phyloP scores from a whole-genome alignment of 2,888 invertebrate genomes.

The Abrostola tripartita region DNA sequence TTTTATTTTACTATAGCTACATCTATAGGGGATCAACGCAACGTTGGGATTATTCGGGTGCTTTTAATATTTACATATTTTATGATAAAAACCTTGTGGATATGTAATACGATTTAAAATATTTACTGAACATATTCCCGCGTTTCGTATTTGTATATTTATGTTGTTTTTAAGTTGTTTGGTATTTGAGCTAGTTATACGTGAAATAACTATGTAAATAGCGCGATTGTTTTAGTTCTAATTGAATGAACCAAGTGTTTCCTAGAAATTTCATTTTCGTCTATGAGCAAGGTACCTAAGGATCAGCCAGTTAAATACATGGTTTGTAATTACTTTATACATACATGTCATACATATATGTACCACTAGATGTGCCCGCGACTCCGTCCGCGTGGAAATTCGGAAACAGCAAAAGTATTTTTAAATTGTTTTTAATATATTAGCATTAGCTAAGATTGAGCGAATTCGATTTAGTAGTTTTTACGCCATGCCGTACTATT shows the following conservation, averaged over 20 bases:
- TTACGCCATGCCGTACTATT: too few relatives aligned
- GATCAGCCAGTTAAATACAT: background rate
- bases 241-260: background rate
- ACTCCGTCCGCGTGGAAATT: too few relatives aligned
- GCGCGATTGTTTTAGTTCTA: background rate
- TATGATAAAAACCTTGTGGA: conserved; percentile 59
- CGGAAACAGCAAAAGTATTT: too few relatives aligned
- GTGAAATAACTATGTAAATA: background rate
- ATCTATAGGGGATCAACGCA: conserved; percentile 49
- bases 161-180: conserved; percentile 8
- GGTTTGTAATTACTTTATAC: conserved; percentile 15
- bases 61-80: conserved; percentile 70
- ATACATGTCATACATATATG: background rate
- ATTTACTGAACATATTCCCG: conserved; percentile 29
- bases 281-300: background rate
- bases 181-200: background rate
- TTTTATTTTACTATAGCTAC: conserved; percentile 56
- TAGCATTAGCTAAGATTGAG: too few relatives aligned
- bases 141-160: conserved; percentile 13
- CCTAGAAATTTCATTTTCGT: background rate
- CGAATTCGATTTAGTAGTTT: too few relatives aligned
- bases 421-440: too few relatives aligned
- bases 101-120: conserved; percentile 56
- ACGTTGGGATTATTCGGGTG: conserved; percentile 61
- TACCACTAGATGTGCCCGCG: too few relatives aligned